Conservation (phyloP, 2,113 vertebrate genomes). For the Callorhinus ursinus region DNA sequence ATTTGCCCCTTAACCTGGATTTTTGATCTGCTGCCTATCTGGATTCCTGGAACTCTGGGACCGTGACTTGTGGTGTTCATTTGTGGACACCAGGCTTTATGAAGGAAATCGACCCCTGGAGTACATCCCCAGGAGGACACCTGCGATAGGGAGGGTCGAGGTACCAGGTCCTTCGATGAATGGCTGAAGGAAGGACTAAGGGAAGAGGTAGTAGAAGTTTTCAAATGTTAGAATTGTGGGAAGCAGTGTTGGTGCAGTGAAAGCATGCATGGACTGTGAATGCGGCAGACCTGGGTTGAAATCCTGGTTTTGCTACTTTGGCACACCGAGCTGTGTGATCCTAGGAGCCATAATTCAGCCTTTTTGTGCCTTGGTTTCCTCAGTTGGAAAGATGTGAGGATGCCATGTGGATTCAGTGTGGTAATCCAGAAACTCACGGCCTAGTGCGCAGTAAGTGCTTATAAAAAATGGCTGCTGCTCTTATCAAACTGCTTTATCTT, state of each 20-base stretch:
- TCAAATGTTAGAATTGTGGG: background rate
- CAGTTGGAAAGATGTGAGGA: constrained; percentile 2
- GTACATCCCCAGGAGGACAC: background rate
- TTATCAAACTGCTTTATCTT: constrained; percentile 2
- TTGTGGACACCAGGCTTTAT: background rate
- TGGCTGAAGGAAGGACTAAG: background rate
- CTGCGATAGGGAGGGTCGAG: background rate
- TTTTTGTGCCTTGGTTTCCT: constrained; percentile 42
- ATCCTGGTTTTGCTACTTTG: background rate
- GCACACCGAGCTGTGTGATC: background rate
- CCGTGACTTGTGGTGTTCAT: background rate
- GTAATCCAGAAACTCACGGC: background rate
- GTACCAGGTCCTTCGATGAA: background rate
- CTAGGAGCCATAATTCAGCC: constrained; percentile 27
- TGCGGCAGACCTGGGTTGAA: background rate
- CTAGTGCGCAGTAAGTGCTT: background rate
- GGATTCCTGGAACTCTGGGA: background rate
- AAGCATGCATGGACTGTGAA: background rate
- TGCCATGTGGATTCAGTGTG: background rate
- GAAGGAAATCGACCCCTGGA: constrained; percentile 2
- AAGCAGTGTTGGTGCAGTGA: background rate
- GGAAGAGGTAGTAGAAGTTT: background rate
- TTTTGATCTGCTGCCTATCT: background rate
- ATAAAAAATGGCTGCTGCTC: constrained; percentile 20
- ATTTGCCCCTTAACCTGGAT: background rate